phyloP scores from a whole-genome alignment of 2,888 invertebrate species.

The Athetis lepigone region DNA sequence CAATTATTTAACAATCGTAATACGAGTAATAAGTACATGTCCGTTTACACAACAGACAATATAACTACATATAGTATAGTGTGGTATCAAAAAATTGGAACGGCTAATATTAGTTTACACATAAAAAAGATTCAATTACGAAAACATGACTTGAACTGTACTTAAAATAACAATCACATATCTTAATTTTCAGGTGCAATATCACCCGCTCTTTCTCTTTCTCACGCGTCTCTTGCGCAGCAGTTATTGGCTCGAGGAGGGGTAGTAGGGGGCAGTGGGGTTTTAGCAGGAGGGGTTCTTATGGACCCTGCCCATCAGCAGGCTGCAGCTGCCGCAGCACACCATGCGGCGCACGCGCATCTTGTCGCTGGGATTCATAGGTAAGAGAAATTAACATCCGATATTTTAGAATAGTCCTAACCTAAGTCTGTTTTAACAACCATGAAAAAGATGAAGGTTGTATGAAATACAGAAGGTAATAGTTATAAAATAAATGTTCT shows the following conservation, averaged over 20 bases:
- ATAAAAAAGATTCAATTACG: not conserved
- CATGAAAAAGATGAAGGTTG: too few relatives aligned
- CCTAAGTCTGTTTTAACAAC: too few relatives aligned
- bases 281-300: slow-evolving; percentile 83
- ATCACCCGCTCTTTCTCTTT: slow-evolving; percentile 95
- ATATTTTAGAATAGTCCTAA: not conserved
- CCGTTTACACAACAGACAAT: too few relatives aligned
- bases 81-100: too few relatives aligned
- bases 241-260: slow-evolving; percentile 84
- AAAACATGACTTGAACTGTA: not conserved
- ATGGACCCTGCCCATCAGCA: slow-evolving; percentile 88
- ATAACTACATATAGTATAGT: too few relatives aligned
- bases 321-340: slow-evolving; percentile 87
- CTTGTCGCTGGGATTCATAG: slow-evolving; percentile 92
- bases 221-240: slow-evolving; percentile 88
- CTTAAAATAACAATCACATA: not conserved
- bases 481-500: too few relatives aligned
- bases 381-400: slow-evolving; percentile 66
- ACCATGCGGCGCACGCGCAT: slow-evolving; percentile 92
- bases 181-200: slow-evolving; percentile 91
- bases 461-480: too few relatives aligned
- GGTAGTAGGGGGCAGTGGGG: slow-evolving; percentile 86
- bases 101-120: not conserved
- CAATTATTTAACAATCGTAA: too few relatives aligned
- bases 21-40: too few relatives aligned